Percentiles rank a stretch among this genome's conserved stretches.
Evolutionary conservation across 2,888 invertebrate species (phyloP).

Genomic region (Ichneumoninae sp.): DNA sequence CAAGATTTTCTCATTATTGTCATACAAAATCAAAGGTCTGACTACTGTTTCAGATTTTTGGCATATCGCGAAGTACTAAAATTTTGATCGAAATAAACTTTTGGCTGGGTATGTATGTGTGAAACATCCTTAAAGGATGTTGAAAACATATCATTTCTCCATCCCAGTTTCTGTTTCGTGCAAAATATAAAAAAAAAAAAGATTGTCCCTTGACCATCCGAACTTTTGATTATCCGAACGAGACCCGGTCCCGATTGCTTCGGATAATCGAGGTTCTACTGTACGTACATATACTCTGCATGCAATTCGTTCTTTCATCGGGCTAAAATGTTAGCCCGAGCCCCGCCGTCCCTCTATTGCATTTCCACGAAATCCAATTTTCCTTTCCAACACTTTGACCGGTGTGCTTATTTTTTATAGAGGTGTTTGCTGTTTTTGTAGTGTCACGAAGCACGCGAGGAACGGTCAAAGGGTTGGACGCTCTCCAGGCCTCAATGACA

Average conservation of each 20-base stretch:
- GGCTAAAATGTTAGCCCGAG: conserved; percentile 6
- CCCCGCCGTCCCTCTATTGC: background rate
- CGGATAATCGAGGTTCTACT: background rate
- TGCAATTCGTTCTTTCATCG: conserved; percentile 32
- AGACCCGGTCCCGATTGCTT: background rate
- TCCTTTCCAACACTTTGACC: conserved; percentile 46
- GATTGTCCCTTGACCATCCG: background rate
- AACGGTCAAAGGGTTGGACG: conserved; percentile 30
- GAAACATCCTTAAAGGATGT: background rate
- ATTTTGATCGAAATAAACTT: too few relatives aligned
- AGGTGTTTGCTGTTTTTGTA: conserved; percentile 38
- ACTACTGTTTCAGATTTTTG: too few relatives aligned
- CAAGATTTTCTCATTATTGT: too few relatives aligned
- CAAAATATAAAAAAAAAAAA: background rate
- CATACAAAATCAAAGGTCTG: too few relatives aligned
- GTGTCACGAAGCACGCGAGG: conserved; percentile 15
- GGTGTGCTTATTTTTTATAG: conserved; percentile 45
- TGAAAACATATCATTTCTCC: background rate
- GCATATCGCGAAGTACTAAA: too few relatives aligned
- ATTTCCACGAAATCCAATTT: background rate
- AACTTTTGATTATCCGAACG: background rate
- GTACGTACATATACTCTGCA: conserved; percentile 32
- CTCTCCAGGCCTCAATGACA: background rate
- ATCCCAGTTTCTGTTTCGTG: background rate
- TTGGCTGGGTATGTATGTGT: too few relatives aligned